Evolutionary conservation across 2,797 vertebrate species (phyloP).

Genomic region (Pogoniulus pusillus): DNA sequence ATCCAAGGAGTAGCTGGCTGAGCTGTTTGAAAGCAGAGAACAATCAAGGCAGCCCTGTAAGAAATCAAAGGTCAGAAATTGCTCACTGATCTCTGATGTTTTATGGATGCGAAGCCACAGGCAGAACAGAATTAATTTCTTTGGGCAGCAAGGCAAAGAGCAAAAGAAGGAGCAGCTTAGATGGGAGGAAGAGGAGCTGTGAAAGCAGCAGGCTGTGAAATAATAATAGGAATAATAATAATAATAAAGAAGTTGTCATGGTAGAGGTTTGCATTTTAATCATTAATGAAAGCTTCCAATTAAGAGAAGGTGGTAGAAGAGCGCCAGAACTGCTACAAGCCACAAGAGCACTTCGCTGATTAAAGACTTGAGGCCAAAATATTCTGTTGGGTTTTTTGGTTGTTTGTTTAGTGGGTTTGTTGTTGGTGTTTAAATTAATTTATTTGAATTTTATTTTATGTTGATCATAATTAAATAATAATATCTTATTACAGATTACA

Average conservation of each 20-base stretch:
- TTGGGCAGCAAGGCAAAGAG: neutral
- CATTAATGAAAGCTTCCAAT: neutral
- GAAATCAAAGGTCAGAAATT: conserved; percentile 37
- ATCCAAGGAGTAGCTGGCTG: neutral
- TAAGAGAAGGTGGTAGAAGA: neutral
- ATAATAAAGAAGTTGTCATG: neutral
- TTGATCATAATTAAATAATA: too few species aligned
- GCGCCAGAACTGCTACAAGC: neutral
- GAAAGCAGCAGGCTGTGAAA: neutral
- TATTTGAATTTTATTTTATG: neutral
- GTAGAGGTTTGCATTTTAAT: neutral
- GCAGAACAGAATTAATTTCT: conserved; percentile 7
- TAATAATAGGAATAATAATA: neutral
- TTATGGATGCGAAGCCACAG: conserved; percentile 9
- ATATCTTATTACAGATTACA: too few species aligned
- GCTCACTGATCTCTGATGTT: neutral
- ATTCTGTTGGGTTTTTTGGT: too few species aligned
- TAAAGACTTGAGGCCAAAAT: neutral
- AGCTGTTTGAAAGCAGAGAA: neutral
- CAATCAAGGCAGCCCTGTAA: conserved; percentile 8
- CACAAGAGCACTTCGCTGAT: neutral
- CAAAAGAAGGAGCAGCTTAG: neutral
- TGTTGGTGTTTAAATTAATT: too few species aligned
- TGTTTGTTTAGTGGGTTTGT: too few species aligned
- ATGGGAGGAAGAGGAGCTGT: neutral